These are phyloP conservation scores for Hystrix cristata DNA, from an alignment of 2,113 vertebrate genomes.

Conservation along the genomic window DNA sequence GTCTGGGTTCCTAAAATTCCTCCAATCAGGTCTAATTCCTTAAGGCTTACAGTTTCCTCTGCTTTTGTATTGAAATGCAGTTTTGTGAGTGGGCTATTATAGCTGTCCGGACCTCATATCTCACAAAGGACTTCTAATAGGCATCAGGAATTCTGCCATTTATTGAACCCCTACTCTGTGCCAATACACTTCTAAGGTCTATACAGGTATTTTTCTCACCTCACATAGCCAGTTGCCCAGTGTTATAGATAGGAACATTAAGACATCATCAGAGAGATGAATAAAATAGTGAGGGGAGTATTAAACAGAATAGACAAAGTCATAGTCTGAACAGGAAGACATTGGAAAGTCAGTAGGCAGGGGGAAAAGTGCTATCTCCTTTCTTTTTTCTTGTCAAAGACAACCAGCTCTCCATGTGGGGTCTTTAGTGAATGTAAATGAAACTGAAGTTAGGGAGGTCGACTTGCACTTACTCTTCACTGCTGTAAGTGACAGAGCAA, in stretches of 20 bases:
- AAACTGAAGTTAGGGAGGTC: background rate
- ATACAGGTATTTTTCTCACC: background rate
- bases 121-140: background rate
- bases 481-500: background rate
- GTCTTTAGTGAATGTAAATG: background rate
- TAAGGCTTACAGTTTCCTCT: background rate
- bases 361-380: background rate
- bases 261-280: background rate
- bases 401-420: no score
- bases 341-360: background rate
- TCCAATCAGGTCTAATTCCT: background rate
- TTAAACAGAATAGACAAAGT: background rate
- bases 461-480: fast-evolving
- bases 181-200: background rate
- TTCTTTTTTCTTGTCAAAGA: background rate
- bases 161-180: background rate
- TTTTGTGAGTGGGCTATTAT: background rate
- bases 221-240: background rate
- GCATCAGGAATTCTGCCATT: background rate
- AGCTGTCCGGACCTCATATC: background rate
- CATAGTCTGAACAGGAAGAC: background rate
- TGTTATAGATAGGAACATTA: background rate
- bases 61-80: background rate
- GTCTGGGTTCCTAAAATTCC: background rate
- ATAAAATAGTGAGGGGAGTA: background rate